These are phyloP conservation scores for Nephila pilipes DNA, from an alignment of 1,140 invertebrate species.

Conservation along the genomic window DNA sequence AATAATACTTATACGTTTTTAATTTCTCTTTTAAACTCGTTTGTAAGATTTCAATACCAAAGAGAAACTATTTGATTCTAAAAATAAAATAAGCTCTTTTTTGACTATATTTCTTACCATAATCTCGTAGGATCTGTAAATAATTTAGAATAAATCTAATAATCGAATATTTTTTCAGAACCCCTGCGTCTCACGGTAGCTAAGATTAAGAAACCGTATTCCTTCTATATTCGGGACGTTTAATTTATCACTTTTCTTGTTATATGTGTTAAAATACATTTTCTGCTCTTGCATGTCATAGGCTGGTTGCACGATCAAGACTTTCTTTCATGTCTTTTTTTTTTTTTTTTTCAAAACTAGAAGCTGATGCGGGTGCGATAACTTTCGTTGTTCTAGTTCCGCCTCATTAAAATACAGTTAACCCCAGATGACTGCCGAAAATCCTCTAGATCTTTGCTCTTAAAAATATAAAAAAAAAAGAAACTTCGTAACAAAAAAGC, in stretches of 20 bases:
- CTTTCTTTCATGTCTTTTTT: background rate
- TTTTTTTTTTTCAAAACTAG: background rate
- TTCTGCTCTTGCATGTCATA: slow-evolving; percentile 47
- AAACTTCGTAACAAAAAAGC: slow-evolving; percentile 4
- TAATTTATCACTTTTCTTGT: slow-evolving; percentile 56
- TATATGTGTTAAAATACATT: slow-evolving; percentile 12
- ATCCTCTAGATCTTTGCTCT: background rate
- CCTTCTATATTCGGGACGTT: background rate
- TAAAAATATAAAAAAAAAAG: slow-evolving; percentile 39
- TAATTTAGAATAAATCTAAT: slow-evolving; percentile 6
- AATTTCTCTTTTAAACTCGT: no score
- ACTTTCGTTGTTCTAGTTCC: slow-evolving; percentile 66
- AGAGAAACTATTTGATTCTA: no score
- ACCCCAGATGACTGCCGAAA: slow-evolving; percentile 61
- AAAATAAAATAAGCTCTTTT: no score
- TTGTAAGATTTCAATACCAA: no score
- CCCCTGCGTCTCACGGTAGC: background rate
- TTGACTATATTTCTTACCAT: background rate
- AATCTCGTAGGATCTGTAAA: background rate
- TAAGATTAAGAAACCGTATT: background rate
- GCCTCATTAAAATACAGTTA: slow-evolving; percentile 73
- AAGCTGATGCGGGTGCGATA: slow-evolving; percentile 47
- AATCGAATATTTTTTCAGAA: background rate
- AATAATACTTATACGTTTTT: no score
- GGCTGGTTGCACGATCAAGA: background rate